These are phyloP conservation scores for Hippolais icterina DNA, from an alignment of 2,113 vertebrate species.

Conservation along the genomic window DNA sequence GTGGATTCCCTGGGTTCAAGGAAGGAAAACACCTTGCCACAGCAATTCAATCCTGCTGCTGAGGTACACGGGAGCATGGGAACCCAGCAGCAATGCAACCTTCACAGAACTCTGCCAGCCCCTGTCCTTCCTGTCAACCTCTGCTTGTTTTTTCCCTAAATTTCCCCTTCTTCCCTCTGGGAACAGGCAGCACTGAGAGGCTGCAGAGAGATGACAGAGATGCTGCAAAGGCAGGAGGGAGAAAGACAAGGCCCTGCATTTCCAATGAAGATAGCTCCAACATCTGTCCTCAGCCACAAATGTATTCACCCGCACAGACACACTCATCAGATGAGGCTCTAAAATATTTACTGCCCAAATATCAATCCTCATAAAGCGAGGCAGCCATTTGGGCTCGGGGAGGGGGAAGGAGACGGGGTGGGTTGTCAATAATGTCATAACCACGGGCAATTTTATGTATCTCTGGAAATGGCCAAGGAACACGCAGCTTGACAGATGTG, in stretches of 20 bases:
- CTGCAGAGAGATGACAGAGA: not conserved
- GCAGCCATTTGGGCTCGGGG: constrained; percentile 23
- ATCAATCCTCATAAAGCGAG: constrained; percentile 69
- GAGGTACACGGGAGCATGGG: not conserved
- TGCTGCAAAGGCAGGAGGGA: not conserved
- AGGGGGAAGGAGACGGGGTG: not conserved
- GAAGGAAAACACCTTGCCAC: not conserved
- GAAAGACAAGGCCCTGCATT: not conserved
- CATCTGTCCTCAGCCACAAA: constrained; percentile 63
- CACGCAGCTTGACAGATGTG: constrained; percentile 65
- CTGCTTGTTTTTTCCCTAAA: not conserved
- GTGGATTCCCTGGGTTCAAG: not conserved
- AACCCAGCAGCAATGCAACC: not conserved
- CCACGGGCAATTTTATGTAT: constrained; percentile 65
- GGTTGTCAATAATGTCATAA: constrained; percentile 65
- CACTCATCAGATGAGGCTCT: constrained; percentile 57
- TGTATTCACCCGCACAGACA: constrained; percentile 57
- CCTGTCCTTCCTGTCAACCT: not conserved
- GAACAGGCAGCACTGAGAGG: not conserved
- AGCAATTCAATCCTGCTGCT: not conserved
- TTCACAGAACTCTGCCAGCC: not conserved
- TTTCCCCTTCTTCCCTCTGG: not conserved
- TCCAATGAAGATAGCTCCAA: constrained; percentile 21
- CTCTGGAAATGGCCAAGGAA: constrained; percentile 64
- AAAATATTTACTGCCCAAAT: constrained; percentile 70